Evolutionary conservation across 2,797 vertebrate species (phyloP).

Genomic region (Chiroxiphia lanceolata): DNA sequence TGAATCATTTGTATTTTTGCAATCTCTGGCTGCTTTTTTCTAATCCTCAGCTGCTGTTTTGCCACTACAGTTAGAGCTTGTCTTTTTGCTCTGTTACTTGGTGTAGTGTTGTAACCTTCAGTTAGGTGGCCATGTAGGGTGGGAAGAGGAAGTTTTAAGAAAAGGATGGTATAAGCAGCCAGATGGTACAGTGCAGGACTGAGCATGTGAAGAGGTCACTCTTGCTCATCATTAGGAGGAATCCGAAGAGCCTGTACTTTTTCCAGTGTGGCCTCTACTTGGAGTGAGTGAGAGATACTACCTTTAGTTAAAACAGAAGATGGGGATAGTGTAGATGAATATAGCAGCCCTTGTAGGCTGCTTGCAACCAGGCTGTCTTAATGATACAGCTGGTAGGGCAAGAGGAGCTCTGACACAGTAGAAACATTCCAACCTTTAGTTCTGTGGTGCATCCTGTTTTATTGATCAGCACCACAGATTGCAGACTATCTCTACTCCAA

Average conservation of each 20-base stretch:
- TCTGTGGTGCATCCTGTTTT: background rate
- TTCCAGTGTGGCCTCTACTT: background rate
- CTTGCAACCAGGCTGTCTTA: background rate
- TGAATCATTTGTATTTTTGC: slow-evolving; percentile 37
- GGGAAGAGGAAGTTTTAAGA: background rate
- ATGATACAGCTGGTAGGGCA: background rate
- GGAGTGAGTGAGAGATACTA: background rate
- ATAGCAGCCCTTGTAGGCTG: background rate
- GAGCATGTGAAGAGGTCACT: background rate
- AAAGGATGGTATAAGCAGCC: background rate
- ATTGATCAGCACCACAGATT: background rate
- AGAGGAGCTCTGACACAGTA: background rate
- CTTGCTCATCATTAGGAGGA: background rate
- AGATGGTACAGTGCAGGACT: background rate
- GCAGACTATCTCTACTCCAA: background rate
- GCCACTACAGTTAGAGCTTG: background rate
- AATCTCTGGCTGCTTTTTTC: background rate
- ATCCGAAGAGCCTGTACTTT: background rate
- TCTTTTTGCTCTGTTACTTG: background rate
- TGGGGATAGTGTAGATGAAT: background rate
- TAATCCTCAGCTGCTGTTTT: background rate
- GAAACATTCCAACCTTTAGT: background rate
- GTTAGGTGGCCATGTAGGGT: background rate
- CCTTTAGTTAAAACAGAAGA: background rate
- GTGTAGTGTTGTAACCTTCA: background rate